Base-by-base conservation (phyloP, 2,113 vertebrate genomes). In the Columba janthina region DNA sequence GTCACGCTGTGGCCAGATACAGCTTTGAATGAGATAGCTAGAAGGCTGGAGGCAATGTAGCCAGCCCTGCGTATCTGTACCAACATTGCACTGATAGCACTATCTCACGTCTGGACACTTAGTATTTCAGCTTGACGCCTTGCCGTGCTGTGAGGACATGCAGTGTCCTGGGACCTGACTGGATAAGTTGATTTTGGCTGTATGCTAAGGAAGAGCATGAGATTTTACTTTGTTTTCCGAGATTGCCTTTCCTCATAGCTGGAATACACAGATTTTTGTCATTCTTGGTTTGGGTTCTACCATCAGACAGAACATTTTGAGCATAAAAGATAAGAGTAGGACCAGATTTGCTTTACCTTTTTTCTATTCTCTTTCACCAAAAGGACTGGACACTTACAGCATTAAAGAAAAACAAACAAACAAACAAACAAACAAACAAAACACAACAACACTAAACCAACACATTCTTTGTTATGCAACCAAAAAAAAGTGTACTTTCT, bases 401-500 rank as follows among this genome's bases (percentile, higher is more conserved):
- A 10, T 36, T 65, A 81, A 85, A 80, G 5, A 36, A 57, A 67
- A 61, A 89, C 42, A 64, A 13, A 2, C 34, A 25, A 19, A 89
- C 42, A 64, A 13, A 2, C 34, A 25, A 19, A 28, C 10, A 22
- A 60, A 21, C 32, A 58, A 58, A 44, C 20, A 25, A 60, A 46
- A 15, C 4, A 46, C 44, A 46, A 19, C 9, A 15, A 4, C 51
- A 46, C 10, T 13, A 26, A 61, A 61, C 1, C 10, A 36, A 54
- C 20, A 54, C 3, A 32, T 77, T 65, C 7, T 53, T 64, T 25
- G 69, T 88, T 11, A n/a, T 51, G n/a, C 5, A 67, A 38, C 66
- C 66, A 1, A 21, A 34, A 74, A 54, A 56, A 5, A 0, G 44
- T 1, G 0, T 51, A 56, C 21, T 86, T 40, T 4, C 2, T 26